phyloP scores from a whole-genome alignment of 2,797 vertebrate species.

The Eulemur mongoz region DNA sequence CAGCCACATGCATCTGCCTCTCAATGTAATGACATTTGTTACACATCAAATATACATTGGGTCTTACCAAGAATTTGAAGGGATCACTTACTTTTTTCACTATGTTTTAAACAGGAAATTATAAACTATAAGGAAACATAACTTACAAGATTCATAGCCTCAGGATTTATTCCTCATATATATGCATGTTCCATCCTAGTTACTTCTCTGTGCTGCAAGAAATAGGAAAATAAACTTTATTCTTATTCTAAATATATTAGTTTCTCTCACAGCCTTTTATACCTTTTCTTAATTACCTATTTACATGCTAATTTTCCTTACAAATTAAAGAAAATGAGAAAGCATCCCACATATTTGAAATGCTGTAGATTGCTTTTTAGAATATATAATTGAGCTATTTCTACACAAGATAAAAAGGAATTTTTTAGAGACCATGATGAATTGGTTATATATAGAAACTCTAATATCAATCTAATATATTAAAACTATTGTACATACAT shows the following conservation, averaged over 20 bases:
- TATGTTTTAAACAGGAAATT: conserved; percentile 21
- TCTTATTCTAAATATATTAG: conserved; percentile 61
- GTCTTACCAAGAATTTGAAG: conserved; percentile 23
- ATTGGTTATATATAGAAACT: conserved; percentile 49
- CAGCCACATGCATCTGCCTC: not conserved
- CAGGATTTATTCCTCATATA: conserved; percentile 9
- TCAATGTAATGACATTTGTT: conserved; percentile 46
- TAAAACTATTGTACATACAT: conserved; percentile 33
- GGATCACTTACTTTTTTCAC: conserved; percentile 36
- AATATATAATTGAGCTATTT: conserved; percentile 61
- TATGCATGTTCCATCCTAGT: conserved; percentile 11
- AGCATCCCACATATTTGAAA: conserved; percentile 42
- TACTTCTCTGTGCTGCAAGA: conserved; percentile 35
- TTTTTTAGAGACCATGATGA: conserved; percentile 35
- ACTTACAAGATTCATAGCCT: conserved; percentile 17
- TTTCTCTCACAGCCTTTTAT: conserved; percentile 63
- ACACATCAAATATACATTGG: not conserved
- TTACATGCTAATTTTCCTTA: conserved; percentile 69
- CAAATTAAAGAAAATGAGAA: conserved; percentile 68
- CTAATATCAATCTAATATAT: conserved; percentile 42
- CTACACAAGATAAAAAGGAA: conserved; percentile 35
- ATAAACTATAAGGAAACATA: conserved; percentile 26
- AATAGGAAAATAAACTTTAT: conserved; percentile 54
- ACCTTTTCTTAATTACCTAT: conserved; percentile 67
- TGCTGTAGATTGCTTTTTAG: conserved; percentile 53